A percentile compares a stretch with the other conserved stretches of the same genome.
Conservation (phyloP, 2,888 invertebrate genomes). For the Harpalus rufipes region DNA sequence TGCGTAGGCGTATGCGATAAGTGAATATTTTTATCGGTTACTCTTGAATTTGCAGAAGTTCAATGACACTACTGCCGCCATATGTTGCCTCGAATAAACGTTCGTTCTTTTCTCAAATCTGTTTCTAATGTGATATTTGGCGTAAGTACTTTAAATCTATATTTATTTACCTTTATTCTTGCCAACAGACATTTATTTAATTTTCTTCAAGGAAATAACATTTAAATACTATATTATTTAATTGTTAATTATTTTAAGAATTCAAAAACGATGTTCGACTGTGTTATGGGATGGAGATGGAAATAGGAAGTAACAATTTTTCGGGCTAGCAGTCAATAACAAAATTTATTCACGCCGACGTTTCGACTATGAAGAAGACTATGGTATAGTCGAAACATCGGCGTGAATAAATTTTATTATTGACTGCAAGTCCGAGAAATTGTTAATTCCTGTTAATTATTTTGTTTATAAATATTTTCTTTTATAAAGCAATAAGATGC, state of each 20-base stretch:
- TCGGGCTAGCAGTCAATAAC: too few species aligned
- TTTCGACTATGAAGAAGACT: too few species aligned
- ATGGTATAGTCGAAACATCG: too few species aligned
- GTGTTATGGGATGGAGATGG: too few species aligned
- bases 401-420: too few species aligned
- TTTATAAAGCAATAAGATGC: too few species aligned
- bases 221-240: background rate
- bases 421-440: too few species aligned
- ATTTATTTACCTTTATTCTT: conserved; percentile 34
- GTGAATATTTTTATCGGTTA: conserved; percentile 21
- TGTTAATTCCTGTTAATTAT: background rate
- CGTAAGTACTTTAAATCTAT: conserved; percentile 27
- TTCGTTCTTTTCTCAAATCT: background rate
- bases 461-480: too few species aligned
- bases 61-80: conserved; percentile 18
- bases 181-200: conserved; percentile 35
- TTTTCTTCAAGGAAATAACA: background rate
- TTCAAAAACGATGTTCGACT: too few species aligned
- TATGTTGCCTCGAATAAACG: background rate
- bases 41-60: conserved; percentile 37
- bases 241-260: conserved; percentile 20
- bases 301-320: too few species aligned
- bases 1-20: conserved; percentile 18
- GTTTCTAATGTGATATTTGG: conserved; percentile 47
- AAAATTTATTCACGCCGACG: too few species aligned